These are phyloP conservation scores for Bemisia tabaci DNA, from an alignment of 1,140 invertebrate species.

Conservation along the genomic window DNA sequence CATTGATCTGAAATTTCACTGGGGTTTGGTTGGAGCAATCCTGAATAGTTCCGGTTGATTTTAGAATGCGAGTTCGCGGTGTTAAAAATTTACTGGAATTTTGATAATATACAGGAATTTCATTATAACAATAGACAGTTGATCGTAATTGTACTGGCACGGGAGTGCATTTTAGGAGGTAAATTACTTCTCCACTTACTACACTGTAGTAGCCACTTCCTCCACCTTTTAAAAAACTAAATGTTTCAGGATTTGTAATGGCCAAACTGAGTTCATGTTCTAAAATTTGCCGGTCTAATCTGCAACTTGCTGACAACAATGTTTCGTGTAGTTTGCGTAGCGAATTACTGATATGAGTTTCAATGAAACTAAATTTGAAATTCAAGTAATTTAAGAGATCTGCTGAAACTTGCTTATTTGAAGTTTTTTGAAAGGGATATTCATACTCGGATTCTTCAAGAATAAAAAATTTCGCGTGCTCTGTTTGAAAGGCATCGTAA, in stretches of 20 bases:
- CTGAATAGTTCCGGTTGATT: neutral
- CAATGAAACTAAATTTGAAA: constrained; percentile 2
- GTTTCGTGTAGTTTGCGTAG: neutral
- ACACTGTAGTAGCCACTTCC: neutral
- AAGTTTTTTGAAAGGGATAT: too few species aligned
- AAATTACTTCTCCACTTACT: neutral
- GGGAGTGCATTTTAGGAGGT: constrained; percentile 1
- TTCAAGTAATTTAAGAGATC: too few species aligned
- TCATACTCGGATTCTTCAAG: too few species aligned
- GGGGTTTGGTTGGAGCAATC: neutral
- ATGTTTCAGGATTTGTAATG: neutral
- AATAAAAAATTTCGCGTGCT: too few species aligned
- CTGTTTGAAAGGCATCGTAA: too few species aligned
- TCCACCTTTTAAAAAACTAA: neutral
- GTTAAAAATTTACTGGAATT: neutral
- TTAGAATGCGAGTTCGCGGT: neutral
- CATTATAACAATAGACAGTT: neutral
- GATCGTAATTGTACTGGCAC: neutral
- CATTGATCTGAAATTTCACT: neutral
- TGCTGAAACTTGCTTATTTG: neutral
- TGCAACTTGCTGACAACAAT: neutral
- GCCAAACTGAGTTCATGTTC: neutral
- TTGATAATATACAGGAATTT: neutral
- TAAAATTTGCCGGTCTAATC: neutral
- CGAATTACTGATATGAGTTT: neutral